Evolutionary conservation across 1,140 invertebrate species (phyloP).

Genomic region (Grapholita molesta): DNA sequence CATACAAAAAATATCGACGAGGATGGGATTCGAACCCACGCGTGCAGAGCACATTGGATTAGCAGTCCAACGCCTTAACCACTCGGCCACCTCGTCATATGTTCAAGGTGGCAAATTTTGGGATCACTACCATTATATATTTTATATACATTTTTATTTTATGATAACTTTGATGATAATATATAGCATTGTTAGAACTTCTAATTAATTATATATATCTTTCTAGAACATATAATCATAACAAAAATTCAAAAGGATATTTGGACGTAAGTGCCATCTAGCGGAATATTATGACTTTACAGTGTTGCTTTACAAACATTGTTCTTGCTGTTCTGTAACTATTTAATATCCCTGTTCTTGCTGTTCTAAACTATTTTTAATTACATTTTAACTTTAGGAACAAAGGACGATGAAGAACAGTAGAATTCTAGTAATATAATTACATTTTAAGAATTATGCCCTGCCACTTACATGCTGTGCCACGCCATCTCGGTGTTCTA

Average conservation of each 20-base stretch:
- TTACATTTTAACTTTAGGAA: too few relatives aligned
- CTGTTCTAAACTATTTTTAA: too few relatives aligned
- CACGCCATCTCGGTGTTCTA: neutral
- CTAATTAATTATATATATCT: neutral
- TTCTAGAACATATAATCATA: neutral
- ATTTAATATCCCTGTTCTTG: too few relatives aligned
- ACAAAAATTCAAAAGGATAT: neutral
- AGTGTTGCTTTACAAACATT: neutral
- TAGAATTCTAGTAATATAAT: too few relatives aligned
- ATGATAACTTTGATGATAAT: neutral
- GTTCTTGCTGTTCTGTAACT: too few relatives aligned
- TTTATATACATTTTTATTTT: neutral
- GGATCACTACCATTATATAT: slow-evolving; percentile 3
- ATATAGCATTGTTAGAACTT: neutral
- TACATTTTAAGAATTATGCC: too few relatives aligned
- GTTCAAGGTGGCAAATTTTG: slow-evolving; percentile 23
- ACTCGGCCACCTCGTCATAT: slow-evolving; percentile 90
- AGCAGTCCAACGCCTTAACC: slow-evolving; percentile 94
- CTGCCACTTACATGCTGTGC: neutral
- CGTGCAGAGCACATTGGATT: slow-evolving; percentile 84
- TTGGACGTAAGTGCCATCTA: neutral
- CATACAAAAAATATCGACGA: slow-evolving; percentile 78
- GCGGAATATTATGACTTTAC: neutral
- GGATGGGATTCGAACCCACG: slow-evolving; percentile 94
- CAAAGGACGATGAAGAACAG: too few relatives aligned